phyloP scores from a whole-genome alignment of 2,113 vertebrate genomes.

The Rhabdomys dilectus region DNA sequence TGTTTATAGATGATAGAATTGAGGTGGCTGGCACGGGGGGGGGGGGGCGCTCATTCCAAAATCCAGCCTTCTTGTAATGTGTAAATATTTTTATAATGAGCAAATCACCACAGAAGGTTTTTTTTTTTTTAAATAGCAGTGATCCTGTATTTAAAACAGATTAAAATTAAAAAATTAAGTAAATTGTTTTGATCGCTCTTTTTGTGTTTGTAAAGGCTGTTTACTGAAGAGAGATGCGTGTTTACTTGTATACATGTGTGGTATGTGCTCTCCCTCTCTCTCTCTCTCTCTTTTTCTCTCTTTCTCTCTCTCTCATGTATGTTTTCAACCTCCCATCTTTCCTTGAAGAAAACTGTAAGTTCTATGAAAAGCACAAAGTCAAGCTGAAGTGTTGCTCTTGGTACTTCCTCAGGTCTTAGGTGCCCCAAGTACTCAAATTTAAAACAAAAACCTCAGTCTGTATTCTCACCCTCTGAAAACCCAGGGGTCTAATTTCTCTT shows the following conservation, averaged over 20 bases:
- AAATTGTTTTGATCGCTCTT: not conserved
- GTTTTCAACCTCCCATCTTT: not conserved
- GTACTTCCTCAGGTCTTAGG: conserved; percentile 72
- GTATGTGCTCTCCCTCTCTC: not conserved
- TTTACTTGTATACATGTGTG: accelerated
- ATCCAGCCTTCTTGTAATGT: not conserved
- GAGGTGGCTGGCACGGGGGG: not conserved
- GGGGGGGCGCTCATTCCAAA: not conserved
- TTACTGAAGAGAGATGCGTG: not conserved
- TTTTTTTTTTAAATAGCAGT: not conserved
- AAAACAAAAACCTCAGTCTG: conserved; percentile 82
- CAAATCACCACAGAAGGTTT: not conserved
- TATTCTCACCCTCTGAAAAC: conserved; percentile 80
- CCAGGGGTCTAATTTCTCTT: conserved; percentile 86
- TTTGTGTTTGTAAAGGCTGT: accelerated
- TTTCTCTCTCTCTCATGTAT: not conserved
- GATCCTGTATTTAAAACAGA: not conserved
- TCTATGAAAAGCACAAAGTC: not conserved
- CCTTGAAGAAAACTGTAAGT: not conserved
- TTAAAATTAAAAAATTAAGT: not conserved
- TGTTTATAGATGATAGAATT: not conserved
- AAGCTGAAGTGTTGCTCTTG: not conserved
- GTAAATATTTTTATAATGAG: conserved; percentile 36
- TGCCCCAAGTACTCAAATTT: conserved; percentile 70
- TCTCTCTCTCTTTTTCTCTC: not conserved